Conservation (phyloP, 2,888 invertebrate species). For the Rotaria macrura region DNA sequence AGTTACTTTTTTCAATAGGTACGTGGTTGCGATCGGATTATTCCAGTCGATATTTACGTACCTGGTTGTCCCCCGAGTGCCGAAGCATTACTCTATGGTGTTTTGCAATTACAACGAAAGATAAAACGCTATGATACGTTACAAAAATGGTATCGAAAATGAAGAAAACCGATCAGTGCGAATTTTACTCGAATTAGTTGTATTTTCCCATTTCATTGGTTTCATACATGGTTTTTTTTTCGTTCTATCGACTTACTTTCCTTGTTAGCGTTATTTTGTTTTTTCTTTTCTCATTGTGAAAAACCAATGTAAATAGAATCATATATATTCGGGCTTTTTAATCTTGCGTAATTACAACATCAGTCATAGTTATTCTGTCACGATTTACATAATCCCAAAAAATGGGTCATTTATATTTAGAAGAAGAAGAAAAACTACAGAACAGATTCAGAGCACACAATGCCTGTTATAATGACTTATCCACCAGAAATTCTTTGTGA, state of each 20-base stretch:
- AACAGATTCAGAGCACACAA: background rate
- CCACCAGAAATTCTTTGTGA: background rate
- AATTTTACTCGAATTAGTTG: background rate
- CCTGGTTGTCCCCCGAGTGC: constrained; percentile 96
- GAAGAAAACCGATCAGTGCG: constrained; percentile 40
- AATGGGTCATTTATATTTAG: background rate
- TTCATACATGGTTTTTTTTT: background rate
- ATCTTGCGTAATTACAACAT: background rate
- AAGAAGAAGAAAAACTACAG: background rate
- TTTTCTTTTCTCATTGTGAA: background rate
- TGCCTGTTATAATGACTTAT: background rate
- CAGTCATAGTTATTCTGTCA: background rate
- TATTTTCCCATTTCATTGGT: background rate
- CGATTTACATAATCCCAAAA: background rate
- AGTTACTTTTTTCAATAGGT: constrained; percentile 45
- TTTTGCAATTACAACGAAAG: constrained; percentile 92
- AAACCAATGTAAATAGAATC: background rate
- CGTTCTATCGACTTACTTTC: background rate
- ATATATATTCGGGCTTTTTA: background rate
- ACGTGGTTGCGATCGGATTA: constrained; percentile 88
- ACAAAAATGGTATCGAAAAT: constrained; percentile 91
- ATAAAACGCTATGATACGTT: constrained; percentile 75
- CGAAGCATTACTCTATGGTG: constrained; percentile 86
- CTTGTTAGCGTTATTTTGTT: background rate
- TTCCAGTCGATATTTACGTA: constrained; percentile 96